phyloP scores from a whole-genome alignment of 1,140 invertebrate genomes.

The Pseudomyrmex flavicornis region DNA sequence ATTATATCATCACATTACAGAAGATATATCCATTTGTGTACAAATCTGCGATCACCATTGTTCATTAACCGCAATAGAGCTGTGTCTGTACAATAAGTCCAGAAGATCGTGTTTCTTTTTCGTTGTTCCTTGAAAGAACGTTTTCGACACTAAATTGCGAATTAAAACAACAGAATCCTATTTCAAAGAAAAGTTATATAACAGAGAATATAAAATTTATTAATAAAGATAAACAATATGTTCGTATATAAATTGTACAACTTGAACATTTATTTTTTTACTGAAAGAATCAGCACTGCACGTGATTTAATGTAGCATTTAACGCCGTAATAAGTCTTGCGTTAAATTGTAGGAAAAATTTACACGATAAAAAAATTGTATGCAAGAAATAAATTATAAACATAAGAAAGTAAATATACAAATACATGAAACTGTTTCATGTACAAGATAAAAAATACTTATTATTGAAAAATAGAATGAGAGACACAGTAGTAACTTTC shows the following conservation, averaged over 20 bases:
- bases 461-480: conserved; percentile 13
- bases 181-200: background rate
- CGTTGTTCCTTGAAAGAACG: conserved; percentile 16
- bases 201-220: background rate
- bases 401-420: conserved; percentile 12
- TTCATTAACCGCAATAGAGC: conserved; percentile 28
- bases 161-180: background rate
- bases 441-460: conserved; percentile 23
- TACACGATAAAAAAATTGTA: no score
- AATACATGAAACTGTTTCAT: no score
- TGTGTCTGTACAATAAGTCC: conserved; percentile 4
- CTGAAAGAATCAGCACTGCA: background rate
- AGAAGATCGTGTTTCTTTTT: background rate
- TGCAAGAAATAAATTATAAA: background rate
- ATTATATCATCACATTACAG: background rate
- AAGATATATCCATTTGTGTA: background rate
- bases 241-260: no score
- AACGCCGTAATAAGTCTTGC: no score
- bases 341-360: no score
- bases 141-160: background rate
- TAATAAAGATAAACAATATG: background rate
- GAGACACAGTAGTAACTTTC: background rate
- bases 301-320: background rate
- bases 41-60: conserved; percentile 27
- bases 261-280: no score